Percentiles rank a stretch among this genome's conserved stretches.
phyloP scores from a whole-genome alignment of 2,113 vertebrate genomes.

The Erythrolamprus reginae region DNA sequence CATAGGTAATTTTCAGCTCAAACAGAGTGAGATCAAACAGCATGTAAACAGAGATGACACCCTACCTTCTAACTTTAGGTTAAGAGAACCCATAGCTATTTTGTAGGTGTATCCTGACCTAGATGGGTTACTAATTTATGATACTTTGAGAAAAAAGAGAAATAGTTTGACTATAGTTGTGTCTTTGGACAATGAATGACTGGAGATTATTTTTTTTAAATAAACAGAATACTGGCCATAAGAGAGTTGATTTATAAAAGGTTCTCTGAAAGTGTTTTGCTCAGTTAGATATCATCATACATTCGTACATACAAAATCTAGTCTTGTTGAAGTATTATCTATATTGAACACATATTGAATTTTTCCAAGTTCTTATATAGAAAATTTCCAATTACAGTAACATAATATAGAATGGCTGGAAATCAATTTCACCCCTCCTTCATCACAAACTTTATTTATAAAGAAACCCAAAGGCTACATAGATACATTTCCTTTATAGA shows the following conservation, averaged over 20 bases:
- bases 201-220: background rate
- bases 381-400: background rate
- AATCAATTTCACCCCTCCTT: background rate
- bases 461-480: background rate
- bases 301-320: background rate
- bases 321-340: background rate
- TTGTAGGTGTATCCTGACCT: background rate
- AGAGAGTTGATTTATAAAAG: background rate
- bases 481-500: background rate
- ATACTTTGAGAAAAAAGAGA: background rate
- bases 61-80: background rate
- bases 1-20: background rate
- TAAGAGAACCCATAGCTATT: background rate
- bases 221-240: background rate
- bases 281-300: background rate
- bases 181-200: background rate
- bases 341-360: background rate
- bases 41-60: background rate
- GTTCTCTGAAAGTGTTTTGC: background rate
- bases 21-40: background rate
- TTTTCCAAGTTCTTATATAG: background rate
- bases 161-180: background rate
- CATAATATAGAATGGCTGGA: background rate
- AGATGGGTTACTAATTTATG: background rate
- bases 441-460: background rate